Conservation (phyloP, 2,113 vertebrate species). For the Sebastes fasciatus region DNA sequence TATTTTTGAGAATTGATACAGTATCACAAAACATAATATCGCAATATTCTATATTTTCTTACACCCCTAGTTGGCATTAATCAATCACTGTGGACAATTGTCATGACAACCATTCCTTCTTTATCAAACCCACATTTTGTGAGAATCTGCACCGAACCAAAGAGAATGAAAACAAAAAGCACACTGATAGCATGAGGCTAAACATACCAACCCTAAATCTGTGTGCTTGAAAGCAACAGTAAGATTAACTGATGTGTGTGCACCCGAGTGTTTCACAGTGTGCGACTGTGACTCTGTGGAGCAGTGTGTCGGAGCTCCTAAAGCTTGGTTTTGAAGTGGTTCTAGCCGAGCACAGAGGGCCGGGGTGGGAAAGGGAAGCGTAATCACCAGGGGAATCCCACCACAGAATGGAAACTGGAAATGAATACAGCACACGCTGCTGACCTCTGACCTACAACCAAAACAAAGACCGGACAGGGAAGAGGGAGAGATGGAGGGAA, state of each 20-base stretch:
- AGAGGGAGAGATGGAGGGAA: conserved; percentile 31
- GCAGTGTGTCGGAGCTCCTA: background rate
- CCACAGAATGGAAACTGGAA: conserved; percentile 78
- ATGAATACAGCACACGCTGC: conserved; percentile 69
- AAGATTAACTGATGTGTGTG: background rate
- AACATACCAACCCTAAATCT: background rate
- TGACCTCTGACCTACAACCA: conserved; percentile 68
- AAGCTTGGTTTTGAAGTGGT: background rate
- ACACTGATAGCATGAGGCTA: background rate
- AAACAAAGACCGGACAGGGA: conserved; percentile 73
- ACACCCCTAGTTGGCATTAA: conserved; percentile 3
- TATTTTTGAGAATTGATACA: no score
- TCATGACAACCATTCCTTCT: conserved; percentile 28
- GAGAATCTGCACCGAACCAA: conserved; percentile 34
- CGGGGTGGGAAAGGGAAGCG: conserved; percentile 76
- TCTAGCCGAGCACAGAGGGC: conserved; percentile 11
- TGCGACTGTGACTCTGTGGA: background rate
- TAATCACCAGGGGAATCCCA: conserved; percentile 69
- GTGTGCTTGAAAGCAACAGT: background rate
- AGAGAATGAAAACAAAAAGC: conserved; percentile 32
- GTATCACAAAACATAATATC: no score
- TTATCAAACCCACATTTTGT: conserved; percentile 32
- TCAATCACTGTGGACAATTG: conserved; percentile 36
- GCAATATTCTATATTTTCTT: no score
- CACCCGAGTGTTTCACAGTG: background rate